Base-by-base conservation (phyloP, 2,888 invertebrate species). In the Hemicrepidius hirtus region DNA sequence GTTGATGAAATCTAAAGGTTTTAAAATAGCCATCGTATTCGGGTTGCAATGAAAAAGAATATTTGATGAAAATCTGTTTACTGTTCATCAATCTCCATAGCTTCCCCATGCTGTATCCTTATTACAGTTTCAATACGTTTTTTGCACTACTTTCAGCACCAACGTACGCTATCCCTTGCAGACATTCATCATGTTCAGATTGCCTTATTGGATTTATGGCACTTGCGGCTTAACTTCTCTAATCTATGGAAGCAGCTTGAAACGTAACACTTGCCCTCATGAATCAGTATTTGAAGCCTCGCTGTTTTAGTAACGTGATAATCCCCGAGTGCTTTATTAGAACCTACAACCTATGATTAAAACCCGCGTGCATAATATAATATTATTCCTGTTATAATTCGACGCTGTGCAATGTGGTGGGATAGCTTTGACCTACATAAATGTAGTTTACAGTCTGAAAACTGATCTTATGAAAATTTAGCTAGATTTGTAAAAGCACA, bases 101-200 rank as follows among this genome's bases (percentile, higher is more conserved):
- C 64, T 65, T 44, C 66, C 41, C 46, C 62, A 65, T 72, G 73
- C 70, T 68, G 70, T 71, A 64, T 64, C 66, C 75, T 74, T 71
- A 73, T 75, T 76, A 68, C 63, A 68, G 65, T 75, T 75, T 76
- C 75, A 77, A 76, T 76, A 68, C 70, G 67, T 70, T 75, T 78
- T 76, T 75, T 62, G 46, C 21, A 40, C 41, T 32, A 44, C 73
- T 75, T 66, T 68, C 40, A 10, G 68, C 50, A 40, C 20, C 59
- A 63, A 49, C 35, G 68, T 74, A 53, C 41, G 50, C 41, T 79
- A 77, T 76, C 77, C 75, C 63, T 57, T 44, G 66, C 68, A 71
- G 67, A 72, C 77, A 79, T 80, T 79, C 77, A 79, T 79, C 79
- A 79, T 76, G 75, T 76, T 78, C 72, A 77, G 74, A 79, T 79